A percentile compares a stretch with the other conserved stretches of the same genome.
These are phyloP conservation scores for Hemicordylus capensis DNA, from an alignment of 2,113 vertebrate genomes.

Conservation along the genomic window DNA sequence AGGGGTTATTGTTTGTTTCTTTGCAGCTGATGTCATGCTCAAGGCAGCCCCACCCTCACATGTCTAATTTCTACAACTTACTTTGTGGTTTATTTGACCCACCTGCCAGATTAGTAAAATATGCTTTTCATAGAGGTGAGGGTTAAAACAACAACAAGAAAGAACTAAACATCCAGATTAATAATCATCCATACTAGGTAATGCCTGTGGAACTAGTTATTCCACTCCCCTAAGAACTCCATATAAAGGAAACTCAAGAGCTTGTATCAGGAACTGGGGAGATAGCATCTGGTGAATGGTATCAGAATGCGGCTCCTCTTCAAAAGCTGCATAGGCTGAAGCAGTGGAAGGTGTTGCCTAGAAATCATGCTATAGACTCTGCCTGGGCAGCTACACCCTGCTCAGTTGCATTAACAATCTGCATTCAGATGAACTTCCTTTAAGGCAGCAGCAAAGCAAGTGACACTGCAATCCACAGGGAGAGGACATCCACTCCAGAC, in stretches of 20 bases:
- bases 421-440: conserved; percentile 6
- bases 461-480: background rate
- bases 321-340: conserved; percentile 35
- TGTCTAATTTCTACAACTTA: no score
- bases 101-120: no score
- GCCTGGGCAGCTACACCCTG: background rate
- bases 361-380: background rate
- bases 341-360: conserved; percentile 13
- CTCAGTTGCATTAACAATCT: conserved; percentile 1
- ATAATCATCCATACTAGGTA: conserved; percentile 13
- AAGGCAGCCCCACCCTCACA: no score
- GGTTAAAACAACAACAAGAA: background rate
- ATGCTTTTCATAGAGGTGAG: no score
- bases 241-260: conserved; percentile 11
- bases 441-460: background rate
- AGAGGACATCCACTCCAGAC: background rate
- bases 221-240: conserved; percentile 27
- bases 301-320: conserved; percentile 58
- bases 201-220: conserved; percentile 21
- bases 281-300: conserved; percentile 1
- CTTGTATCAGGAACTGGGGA: conserved; percentile 23
- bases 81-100: no score
- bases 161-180: background rate
- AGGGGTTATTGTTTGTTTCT: no score
- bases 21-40: no score